Percentiles rank a stretch among this genome's conserved stretches.
Conservation (phyloP, 2,888 invertebrate species). For the Hybos culiciformis region DNA sequence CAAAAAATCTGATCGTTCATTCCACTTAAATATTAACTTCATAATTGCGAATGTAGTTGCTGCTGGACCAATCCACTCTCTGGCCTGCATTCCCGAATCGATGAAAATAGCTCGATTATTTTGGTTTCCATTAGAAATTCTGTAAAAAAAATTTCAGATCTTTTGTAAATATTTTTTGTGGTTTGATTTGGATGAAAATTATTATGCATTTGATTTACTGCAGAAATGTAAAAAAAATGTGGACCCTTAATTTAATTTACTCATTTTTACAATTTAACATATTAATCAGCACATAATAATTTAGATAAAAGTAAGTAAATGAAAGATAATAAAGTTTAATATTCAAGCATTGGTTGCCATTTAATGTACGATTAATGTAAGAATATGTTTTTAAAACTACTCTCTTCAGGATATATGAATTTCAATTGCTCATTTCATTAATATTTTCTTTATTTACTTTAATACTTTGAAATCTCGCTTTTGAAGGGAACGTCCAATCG, state of each 20-base stretch:
- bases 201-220: not conserved
- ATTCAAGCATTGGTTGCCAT: too few species aligned
- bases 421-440: not conserved
- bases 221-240: not conserved
- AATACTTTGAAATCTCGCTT: constrained; percentile 56
- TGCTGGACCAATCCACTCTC: constrained; percentile 80
- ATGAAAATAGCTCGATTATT: constrained; percentile 53
- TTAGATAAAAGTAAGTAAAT: too few species aligned
- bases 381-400: too few species aligned
- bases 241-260: too few species aligned
- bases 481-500: constrained; percentile 60
- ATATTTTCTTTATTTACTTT: constrained; percentile 16
- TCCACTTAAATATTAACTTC: constrained; percentile 51
- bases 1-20: constrained; percentile 45
- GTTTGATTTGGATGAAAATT: not conserved
- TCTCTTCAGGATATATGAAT: not conserved
- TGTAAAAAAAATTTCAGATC: constrained; percentile 16
- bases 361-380: too few species aligned
- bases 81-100: constrained; percentile 65
- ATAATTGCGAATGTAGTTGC: constrained; percentile 64
- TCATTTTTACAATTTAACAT: too few species aligned
- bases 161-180: too few species aligned
- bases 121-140: constrained; percentile 52
- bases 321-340: too few species aligned
- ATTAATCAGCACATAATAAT: too few species aligned